A percentile compares a stretch with the other conserved stretches of the same genome.
phyloP scores from a whole-genome alignment of 2,113 vertebrate genomes.

The Tylochromis polylepis region DNA sequence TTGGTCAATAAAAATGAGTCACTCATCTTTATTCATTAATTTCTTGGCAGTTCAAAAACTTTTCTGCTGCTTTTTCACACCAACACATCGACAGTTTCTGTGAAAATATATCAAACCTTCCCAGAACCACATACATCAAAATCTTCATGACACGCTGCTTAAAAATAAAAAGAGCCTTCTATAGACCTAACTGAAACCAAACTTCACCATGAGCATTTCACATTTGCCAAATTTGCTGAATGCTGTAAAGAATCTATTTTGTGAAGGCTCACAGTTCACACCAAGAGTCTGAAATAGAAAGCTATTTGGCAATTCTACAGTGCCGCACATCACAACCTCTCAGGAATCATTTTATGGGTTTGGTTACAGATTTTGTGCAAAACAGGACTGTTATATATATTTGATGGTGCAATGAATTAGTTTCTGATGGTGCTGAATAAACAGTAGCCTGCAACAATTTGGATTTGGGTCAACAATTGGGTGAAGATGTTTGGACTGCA shows the following conservation, averaged over 20 bases:
- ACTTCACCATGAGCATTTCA: not conserved
- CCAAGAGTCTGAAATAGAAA: not conserved
- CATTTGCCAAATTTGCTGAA: not conserved
- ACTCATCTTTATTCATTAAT: not conserved
- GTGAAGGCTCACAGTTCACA: not conserved
- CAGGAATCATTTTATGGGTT: not conserved
- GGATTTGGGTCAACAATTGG: not conserved
- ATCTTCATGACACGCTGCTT: not conserved
- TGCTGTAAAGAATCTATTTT: not conserved
- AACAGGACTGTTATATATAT: not conserved
- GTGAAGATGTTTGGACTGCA: not conserved
- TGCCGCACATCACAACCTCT: not conserved
- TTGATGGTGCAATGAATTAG: not conserved
- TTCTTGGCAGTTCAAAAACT: not conserved
- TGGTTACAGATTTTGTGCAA: not conserved
- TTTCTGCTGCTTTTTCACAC: not conserved
- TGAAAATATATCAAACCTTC: not conserved
- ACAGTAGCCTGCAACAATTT: not conserved
- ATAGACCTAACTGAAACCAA: not conserved
- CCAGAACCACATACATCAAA: not conserved
- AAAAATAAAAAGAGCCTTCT: not conserved
- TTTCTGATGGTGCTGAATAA: not conserved
- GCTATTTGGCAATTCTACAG: not conserved
- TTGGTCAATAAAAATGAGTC: not conserved
- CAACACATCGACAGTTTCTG: not conserved